These are phyloP conservation scores for chimpanzee (Pan troglodytes) DNA, from an alignment of 2,113 vertebrate genomes.

Conservation along the genomic window NHGRI_mPanTro3-v2.1_pri NC_072403.2:151265001-151265500, in stretches of 20 bases:
- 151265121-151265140: conserved; percentile 52
- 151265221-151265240: conserved; percentile 21
- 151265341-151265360: conserved; percentile 64
- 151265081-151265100: conserved; percentile 51
- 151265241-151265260: conserved; percentile 10
- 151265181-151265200: not conserved
- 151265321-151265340: conserved; percentile 50
- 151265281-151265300: conserved; percentile 64
- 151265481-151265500: conserved; percentile 8
- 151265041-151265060: conserved; percentile 39
- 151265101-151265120: conserved; percentile 62
- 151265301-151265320: conserved; percentile 63
- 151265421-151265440: not conserved
- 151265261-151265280: conserved; percentile 55
- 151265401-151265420: conserved; percentile 61
- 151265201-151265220: not conserved
- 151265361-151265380: conserved; percentile 64
- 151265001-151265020: conserved; percentile 55
- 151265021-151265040: conserved; percentile 44
- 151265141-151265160: conserved; percentile 53
- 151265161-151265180: conserved; percentile 57
- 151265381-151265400: conserved; percentile 31
- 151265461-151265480: not conserved
- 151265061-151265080: conserved; percentile 57
- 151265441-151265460: conserved; percentile 3